Evolutionary conservation across 2,113 vertebrate genomes (phyloP).

Genomic region (Sisor rabdophorus): DNA sequence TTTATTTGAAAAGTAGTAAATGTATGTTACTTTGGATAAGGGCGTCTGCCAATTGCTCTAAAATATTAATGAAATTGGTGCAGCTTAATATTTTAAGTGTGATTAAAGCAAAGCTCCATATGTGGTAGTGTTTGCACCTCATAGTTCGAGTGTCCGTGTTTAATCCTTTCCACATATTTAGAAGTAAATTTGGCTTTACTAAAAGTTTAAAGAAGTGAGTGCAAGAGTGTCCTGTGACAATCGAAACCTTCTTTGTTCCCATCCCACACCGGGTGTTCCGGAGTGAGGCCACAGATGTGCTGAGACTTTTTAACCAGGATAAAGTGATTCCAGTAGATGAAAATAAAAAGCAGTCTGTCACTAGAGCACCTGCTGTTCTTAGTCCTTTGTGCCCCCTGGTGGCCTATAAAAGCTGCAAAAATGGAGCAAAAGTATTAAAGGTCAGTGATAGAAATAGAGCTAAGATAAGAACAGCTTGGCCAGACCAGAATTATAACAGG

Average conservation of each 20-base stretch:
- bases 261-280: neutral
- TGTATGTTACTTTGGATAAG: too few relatives aligned
- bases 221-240: neutral
- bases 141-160: neutral
- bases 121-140: neutral
- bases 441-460: neutral
- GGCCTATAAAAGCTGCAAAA: neutral
- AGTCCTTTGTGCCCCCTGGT: slow-evolving; percentile 6
- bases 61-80: too few relatives aligned
- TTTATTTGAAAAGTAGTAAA: too few relatives aligned
- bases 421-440: neutral
- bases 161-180: neutral
- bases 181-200: neutral
- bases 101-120: too few relatives aligned
- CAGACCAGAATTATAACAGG: neutral
- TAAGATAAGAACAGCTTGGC: neutral
- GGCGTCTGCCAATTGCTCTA: too few relatives aligned
- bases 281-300: neutral
- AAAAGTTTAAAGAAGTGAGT: neutral
- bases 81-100: too few relatives aligned
- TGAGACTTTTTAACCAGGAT: neutral
- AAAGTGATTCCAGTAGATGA: neutral
- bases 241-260: neutral
- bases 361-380: neutral
- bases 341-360: neutral